Evolutionary conservation across 2,888 invertebrate genomes (phyloP), one percentile per base, ranked within the genome.

Genomic region (Eupithecia vulgata): DNA sequence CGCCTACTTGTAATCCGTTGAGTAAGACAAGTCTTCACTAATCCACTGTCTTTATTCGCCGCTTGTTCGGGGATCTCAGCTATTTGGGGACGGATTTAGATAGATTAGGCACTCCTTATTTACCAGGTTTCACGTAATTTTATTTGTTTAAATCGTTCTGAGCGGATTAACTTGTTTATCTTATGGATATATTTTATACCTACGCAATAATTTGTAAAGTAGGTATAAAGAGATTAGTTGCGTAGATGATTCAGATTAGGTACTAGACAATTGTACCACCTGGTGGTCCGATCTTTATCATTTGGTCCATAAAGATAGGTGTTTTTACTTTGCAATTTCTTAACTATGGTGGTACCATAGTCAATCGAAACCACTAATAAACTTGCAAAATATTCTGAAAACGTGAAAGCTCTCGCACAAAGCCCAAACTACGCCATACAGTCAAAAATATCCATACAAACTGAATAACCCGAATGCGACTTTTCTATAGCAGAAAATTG

Each of bases 1-100:
- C 25, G 64, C 85, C 84, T 86, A 85, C 81, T 15, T 42, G 81
- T 88, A 88, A 89, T 83, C 86, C 80, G 83, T 85, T 89, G 87
- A 90, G 88, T 87, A 89, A 90, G 90, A 90, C 90, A 87, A 89
- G 89, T 87, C 88, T 86, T 76, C 78, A 70, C 78, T 89, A 90
- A 90, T 88, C 90, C 87, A 76, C 75, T 81, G 85, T 84, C 86
- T 83, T 84, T 88, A 87, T 87, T 82, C 81, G 82, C 83, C 84
- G 82, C 81, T 83, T 81, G 81, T 84, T 79, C 77, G 76, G 81
- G 74, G 83, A 82, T 85, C 80, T 78, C 78, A 81, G 84, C 84
- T 90, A 89, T 90, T 90, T 88, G 83, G 82, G 85, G 86, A 85
- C 76, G 85, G 88, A 88, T 90, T 91, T 87, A 76, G 80, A 78